Conservation (phyloP, 2,888 invertebrate species). For the Carpatolechia fugitivella region DNA sequence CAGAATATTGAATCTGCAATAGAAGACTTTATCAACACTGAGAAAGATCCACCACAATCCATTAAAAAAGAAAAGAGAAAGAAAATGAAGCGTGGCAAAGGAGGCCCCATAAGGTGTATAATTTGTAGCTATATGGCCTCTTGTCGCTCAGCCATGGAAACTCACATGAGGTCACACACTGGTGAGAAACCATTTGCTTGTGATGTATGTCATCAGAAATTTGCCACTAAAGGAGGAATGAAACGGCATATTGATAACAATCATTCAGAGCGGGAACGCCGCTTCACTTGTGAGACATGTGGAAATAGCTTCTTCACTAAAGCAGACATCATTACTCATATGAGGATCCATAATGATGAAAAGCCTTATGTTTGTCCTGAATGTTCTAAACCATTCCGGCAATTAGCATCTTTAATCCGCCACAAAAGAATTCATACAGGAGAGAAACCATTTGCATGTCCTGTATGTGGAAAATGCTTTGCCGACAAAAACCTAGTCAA, state of each 20-base stretch:
- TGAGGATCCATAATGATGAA: constrained; percentile 64
- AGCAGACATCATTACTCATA: constrained; percentile 61
- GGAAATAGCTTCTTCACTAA: constrained; percentile 64
- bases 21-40: not conserved
- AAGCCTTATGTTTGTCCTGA: constrained; percentile 58
- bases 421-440: constrained; percentile 68
- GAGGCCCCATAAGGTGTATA: constrained; percentile 51
- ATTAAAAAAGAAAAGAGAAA: constrained; percentile 27
- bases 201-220: constrained; percentile 46
- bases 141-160: constrained; percentile 57
- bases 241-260: constrained; percentile 53
- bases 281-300: constrained; percentile 66
- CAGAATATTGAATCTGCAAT: not conserved
- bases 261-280: constrained; percentile 52
- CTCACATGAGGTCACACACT: constrained; percentile 63
- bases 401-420: constrained; percentile 61
- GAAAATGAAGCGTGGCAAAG: constrained; percentile 36
- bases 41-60: constrained; percentile 11
- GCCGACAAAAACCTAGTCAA: constrained; percentile 51
- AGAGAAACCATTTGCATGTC: constrained; percentile 61
- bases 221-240: constrained; percentile 53
- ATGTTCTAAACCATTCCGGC: constrained; percentile 56
- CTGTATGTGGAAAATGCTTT: constrained; percentile 59
- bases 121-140: constrained; percentile 51
- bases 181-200: constrained; percentile 65